phyloP scores from a whole-genome alignment of 2,113 vertebrate species.

The Laterallus jamaicensis region DNA sequence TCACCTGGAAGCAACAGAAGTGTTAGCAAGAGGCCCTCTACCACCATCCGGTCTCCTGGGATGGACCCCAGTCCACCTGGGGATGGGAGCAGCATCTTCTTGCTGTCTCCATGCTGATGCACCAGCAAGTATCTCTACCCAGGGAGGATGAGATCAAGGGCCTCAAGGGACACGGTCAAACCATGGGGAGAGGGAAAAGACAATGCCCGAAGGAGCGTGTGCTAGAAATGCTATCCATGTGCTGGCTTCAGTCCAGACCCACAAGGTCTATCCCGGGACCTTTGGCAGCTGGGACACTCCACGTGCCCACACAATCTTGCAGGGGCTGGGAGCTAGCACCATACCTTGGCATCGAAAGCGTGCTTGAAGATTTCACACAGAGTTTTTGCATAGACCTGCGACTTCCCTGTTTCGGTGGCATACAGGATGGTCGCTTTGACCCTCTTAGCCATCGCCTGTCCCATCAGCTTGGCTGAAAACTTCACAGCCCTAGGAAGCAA shows the following conservation, averaged over 20 bases:
- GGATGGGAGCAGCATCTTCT: not conserved
- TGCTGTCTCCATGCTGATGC: not conserved
- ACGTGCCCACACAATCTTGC: fast-evolving
- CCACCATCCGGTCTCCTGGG: not conserved
- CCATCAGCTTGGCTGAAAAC: slow-evolving; percentile 98
- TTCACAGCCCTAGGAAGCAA: slow-evolving; percentile 88
- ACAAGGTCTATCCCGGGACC: not conserved
- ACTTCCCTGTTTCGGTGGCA: slow-evolving; percentile 95
- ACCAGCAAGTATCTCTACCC: not conserved
- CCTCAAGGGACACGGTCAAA: not conserved
- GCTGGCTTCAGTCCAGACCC: not conserved
- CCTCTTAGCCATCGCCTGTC: slow-evolving; percentile 97
- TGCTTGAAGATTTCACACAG: slow-evolving; percentile 99
- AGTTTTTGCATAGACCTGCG: slow-evolving; percentile 95
- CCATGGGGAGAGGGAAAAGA: not conserved
- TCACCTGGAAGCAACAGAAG: slow-evolving; percentile 77
- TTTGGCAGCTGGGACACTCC: not conserved
- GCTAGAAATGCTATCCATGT: not conserved
- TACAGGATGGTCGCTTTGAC: slow-evolving; percentile 98
- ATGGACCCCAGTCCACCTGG: not conserved
- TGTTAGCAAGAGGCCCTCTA: not conserved
- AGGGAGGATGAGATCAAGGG: not conserved
- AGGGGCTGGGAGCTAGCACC: not conserved
- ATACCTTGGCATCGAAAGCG: slow-evolving; percentile 96
- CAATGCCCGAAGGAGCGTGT: not conserved